phyloP scores from a whole-genome alignment of 1,140 invertebrate species.

The Drosophila pseudoananassae region DNA sequence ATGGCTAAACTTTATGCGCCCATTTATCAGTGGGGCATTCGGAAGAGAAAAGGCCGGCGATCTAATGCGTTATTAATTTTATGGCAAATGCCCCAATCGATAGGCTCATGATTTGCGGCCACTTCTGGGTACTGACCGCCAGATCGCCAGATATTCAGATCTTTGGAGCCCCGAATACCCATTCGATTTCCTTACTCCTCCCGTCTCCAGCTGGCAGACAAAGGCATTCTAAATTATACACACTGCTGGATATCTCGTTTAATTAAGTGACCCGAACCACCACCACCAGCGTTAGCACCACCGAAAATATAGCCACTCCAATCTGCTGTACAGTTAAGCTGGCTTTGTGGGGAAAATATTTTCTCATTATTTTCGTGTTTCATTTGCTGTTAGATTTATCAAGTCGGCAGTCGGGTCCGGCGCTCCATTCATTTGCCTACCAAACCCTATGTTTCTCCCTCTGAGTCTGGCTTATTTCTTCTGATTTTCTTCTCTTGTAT shows the following conservation, averaged over 20 bases:
- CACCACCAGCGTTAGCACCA: conserved; percentile 4
- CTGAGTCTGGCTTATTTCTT: conserved; percentile 15
- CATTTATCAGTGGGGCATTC: conserved; percentile 46
- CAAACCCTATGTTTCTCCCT: conserved; percentile 3
- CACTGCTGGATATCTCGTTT: conserved; percentile 81
- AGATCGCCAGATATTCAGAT: background rate
- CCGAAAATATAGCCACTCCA: conserved; percentile 4
- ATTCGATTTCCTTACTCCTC: conserved; percentile 18
- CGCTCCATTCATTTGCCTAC: conserved; percentile 48
- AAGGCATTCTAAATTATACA: conserved; percentile 78
- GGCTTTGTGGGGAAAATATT: conserved; percentile 72
- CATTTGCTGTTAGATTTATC: conserved; percentile 76
- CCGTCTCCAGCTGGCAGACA: conserved; percentile 46
- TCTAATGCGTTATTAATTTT: conserved; percentile 82
- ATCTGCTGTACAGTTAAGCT: conserved; percentile 60
- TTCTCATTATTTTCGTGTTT: conserved; percentile 81
- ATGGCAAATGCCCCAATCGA: conserved; percentile 71
- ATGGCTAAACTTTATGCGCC: conserved; percentile 70
- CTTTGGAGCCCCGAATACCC: background rate
- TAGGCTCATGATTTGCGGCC: conserved; percentile 42
- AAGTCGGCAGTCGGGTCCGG: conserved; percentile 15
- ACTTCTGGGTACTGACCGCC: conserved; percentile 6
- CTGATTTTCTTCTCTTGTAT: conserved; percentile 52
- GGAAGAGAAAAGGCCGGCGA: conserved; percentile 24
- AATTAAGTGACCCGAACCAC: conserved; percentile 73